Evolutionary conservation across 2,888 invertebrate genomes (phyloP), one percentile per base, ranked within the genome.

Genomic region (Stictocephala bisonia): DNA sequence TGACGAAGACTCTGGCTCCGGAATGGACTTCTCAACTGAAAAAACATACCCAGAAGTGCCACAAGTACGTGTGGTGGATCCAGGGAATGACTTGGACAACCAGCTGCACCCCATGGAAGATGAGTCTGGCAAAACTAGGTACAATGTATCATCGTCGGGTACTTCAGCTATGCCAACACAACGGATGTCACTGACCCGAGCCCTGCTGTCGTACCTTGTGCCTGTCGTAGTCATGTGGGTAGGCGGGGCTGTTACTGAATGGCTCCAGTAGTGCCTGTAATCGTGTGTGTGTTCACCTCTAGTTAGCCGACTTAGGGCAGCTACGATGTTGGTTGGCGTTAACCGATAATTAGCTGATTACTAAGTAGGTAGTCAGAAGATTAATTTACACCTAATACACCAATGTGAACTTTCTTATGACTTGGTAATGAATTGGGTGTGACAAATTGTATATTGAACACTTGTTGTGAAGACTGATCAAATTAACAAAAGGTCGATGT

Each of bases 161-260:
- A 70, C 66, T n/a, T 51, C 71, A 7, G 41, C 71, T 1, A 50
- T 58, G 4, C 53, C 56, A 11, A 26, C 15, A 20, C 26, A 29
- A 18, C 53, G 31, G 24, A 64, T 74, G 22, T 53, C 74, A 18
- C 70, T 72, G 4, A 74, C 74, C 51, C 27, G 69, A 41, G 73
- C 73, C 1, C 40, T 73, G 60, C 86, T 91, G 80, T 88, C 91
- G 58, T 94, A 93, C 85, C 87, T 94, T 76, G 85, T 94, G 82
- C 94, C 94, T 2, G 90, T 94, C 48, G 91, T 92, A 79, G 90
- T 94, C 84, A 91, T 93, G 82, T 94, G 94, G 94, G 92, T 94
- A 85, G 93, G 93, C 74, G 90, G 92, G 77, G 90, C 93, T 80
- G 89, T 94, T 83, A 90, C 91, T 81, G 93, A 94, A 84, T 88